A percentile compares a stretch with the other conserved stretches of the same genome.
These are phyloP conservation scores for Druon quercuslanigerum DNA, from an alignment of 1,140 invertebrate genomes.

Conservation along the genomic window DNA sequence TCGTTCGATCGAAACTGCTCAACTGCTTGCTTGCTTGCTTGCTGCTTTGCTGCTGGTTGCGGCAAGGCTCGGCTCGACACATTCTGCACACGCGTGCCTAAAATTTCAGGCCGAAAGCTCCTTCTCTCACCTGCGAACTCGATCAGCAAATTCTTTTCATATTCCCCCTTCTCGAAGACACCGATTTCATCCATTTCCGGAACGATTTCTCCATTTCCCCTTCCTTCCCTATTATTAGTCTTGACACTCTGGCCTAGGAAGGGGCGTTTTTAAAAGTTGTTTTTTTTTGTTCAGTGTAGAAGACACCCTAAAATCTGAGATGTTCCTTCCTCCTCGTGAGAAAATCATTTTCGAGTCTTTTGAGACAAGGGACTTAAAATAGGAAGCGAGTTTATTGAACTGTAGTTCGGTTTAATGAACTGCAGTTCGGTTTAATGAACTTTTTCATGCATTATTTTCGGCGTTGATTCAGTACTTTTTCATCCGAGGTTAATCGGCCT, in stretches of 20 bases:
- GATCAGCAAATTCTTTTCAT: slow-evolving; percentile 13
- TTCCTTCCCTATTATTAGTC: not conserved
- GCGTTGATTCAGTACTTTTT: too few relatives aligned
- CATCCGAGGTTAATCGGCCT: too few relatives aligned
- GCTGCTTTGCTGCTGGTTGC: not conserved
- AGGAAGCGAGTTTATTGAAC: not conserved
- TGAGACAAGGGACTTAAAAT: too few relatives aligned
- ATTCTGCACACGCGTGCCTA: slow-evolving; percentile 29
- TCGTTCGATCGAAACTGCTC: slow-evolving; percentile 10
- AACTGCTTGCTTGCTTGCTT: too few relatives aligned
- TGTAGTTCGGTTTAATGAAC: not conserved
- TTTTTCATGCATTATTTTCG: not conserved
- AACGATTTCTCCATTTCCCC: slow-evolving; percentile 1
- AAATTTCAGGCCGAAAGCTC: slow-evolving; percentile 11
- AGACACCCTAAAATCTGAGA: too few relatives aligned
- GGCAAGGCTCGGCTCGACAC: slow-evolving; percentile 10
- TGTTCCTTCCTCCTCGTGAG: too few relatives aligned
- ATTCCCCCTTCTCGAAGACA: not conserved
- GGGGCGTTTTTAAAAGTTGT: not conserved
- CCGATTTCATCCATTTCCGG: not conserved
- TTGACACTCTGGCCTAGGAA: not conserved
- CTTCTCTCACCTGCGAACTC: slow-evolving; percentile 11
- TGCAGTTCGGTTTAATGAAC: not conserved
- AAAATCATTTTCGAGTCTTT: too few relatives aligned
- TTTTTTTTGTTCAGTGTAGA: not conserved